Evolutionary conservation across 2,888 invertebrate genomes (phyloP).

Genomic region (Euplagia quadripunctaria): DNA sequence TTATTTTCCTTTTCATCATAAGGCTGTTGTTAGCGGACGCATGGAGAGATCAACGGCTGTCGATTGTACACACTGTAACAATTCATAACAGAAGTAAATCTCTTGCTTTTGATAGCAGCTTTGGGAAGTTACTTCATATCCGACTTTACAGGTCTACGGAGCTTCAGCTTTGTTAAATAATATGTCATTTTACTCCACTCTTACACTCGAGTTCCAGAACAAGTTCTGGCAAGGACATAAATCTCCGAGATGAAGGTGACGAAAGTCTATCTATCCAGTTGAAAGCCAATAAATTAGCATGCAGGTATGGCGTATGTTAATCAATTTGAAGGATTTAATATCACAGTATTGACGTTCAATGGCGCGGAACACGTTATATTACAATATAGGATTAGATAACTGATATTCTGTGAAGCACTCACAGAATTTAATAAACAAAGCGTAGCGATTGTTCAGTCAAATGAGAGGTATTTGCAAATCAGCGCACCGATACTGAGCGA

Average conservation of each 20-base stretch:
- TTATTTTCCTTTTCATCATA: not conserved
- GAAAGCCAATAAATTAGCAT: not conserved
- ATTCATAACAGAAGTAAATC: not conserved
- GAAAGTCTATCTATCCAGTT: not conserved
- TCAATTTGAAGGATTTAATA: not conserved
- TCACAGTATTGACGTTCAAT: constrained; percentile 18
- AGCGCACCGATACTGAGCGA: constrained; percentile 27
- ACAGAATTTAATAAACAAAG: constrained; percentile 33
- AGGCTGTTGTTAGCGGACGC: not conserved
- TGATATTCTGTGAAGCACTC: constrained; percentile 17
- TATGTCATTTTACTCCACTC: not conserved
- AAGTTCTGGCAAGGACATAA: not conserved
- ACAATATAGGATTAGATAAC: constrained; percentile 18
- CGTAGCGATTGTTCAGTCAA: constrained; percentile 31
- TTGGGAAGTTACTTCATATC: not conserved
- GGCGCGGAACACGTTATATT: constrained; percentile 27
- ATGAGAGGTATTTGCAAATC: constrained; percentile 29
- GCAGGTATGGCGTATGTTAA: not conserved
- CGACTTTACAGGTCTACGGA: not conserved
- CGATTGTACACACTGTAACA: not conserved
- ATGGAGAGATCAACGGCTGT: not conserved
- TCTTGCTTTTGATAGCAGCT: not conserved
- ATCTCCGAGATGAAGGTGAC: not conserved
- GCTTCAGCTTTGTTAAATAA: too few species aligned
- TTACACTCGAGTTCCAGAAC: not conserved